Conservation (phyloP, 2,888 invertebrate species). For the Rhogogaster chlorosoma region DNA sequence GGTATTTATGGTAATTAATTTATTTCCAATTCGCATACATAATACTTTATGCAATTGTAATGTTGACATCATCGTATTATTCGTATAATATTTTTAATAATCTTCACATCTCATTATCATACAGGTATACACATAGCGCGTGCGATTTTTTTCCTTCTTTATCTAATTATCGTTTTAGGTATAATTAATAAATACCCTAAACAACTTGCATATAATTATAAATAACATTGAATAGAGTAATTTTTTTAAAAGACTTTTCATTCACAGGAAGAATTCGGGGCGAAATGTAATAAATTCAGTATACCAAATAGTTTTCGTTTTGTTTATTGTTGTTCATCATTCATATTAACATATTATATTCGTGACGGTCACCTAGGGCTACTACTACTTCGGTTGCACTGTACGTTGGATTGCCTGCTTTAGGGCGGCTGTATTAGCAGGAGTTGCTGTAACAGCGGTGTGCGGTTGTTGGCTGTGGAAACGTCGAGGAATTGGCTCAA, state of each 20-base stretch:
- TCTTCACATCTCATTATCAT: neutral
- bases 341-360: neutral
- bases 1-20: constrained; percentile 81
- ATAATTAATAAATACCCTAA: neutral
- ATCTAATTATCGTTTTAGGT: neutral
- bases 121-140: neutral
- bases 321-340: neutral
- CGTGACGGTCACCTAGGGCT: constrained; percentile 16
- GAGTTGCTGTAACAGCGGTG: constrained; percentile 84
- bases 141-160: neutral
- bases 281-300: neutral
- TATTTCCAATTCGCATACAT: neutral
- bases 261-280: neutral
- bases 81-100: constrained; percentile 1
- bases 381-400: constrained; percentile 25
- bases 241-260: neutral
- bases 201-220: neutral
- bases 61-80: neutral
- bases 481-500: constrained; percentile 78
- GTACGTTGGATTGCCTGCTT: constrained; percentile 10
- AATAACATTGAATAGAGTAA: neutral
- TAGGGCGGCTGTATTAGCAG: constrained; percentile 81
- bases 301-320: neutral
- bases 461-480: constrained; percentile 86
- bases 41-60: neutral